Evolutionary conservation across 1,140 invertebrate species (phyloP), one percentile per base, ranked within the genome.

Genomic region (Cepaea nemoralis): DNA sequence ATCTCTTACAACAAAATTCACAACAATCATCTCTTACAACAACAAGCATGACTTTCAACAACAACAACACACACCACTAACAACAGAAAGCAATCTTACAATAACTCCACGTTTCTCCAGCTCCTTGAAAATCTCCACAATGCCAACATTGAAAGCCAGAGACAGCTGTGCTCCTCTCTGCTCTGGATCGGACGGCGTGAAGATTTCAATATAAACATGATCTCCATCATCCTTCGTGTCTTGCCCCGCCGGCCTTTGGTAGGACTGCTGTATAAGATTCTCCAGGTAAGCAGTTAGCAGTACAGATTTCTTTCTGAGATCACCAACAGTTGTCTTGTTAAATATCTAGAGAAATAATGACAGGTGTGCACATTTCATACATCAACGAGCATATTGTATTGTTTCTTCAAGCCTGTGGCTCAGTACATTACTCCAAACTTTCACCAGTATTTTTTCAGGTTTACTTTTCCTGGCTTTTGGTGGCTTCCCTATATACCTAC

Each of bases 251-350:
- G 78, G 77, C 55, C 78, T 74, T 14, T 83, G 73, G 78, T 86
- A 88, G 55, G 83, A 74, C 5, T 84, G 70, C 63, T 83, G 84
- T 0, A 93, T 82, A 24, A 94, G 89, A 37, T 87, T 84, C 85
- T 94, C 93, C 42, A 94, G 82, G 84, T 94, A 94, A 0, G 92
- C 93, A 3, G 94, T 94, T n/a, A 94, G 84, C 31, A 94, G 86
- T 77, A 86, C 88, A 27, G 93, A 93, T 83, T 94, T 94, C 24
- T 87, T 84, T 16, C 91, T 77, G 12, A 94, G 80, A 27, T 91
- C 88, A 42, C 91, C 85, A 86, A 94, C 91, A 0, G 88, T 87
- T 0, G 92, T 93, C 85, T 93, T 91, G 33, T 91, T 90, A 84
- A 93, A 94, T 42, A 94, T 91, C 93, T 94, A 84, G 59, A n/a